A percentile compares a stretch with the other conserved stretches of the same genome.
Evolutionary conservation across 2,113 vertebrate species (phyloP).

Genomic region (Sigmodon hispidus): DNA sequence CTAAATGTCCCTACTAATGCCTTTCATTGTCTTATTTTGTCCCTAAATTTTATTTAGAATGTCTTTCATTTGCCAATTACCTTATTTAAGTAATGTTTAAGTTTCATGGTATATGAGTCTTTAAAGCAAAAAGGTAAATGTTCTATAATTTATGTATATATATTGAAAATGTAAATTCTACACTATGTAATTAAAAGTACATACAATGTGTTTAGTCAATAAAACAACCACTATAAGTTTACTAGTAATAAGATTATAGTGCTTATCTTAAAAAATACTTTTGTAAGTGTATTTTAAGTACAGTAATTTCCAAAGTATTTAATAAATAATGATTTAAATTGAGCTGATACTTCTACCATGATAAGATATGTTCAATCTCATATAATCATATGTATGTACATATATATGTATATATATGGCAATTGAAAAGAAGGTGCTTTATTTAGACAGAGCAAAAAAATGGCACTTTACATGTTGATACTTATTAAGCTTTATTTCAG

Average conservation of each 20-base stretch:
- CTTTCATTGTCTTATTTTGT: not conserved
- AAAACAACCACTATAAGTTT: not conserved
- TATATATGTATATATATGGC: no score
- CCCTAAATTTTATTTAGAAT: not conserved
- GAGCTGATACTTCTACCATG: not conserved
- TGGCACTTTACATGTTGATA: slow-evolving; percentile 44
- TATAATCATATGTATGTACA: not conserved
- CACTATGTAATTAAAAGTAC: not conserved
- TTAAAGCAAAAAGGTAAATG: not conserved
- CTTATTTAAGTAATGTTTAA: not conserved
- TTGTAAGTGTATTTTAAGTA: not conserved
- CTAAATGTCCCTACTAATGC: not conserved
- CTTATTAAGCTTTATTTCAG: slow-evolving; percentile 73
- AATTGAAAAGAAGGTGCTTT: slow-evolving; percentile 35
- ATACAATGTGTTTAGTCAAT: not conserved
- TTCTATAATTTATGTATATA: not conserved
- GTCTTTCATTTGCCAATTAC: not conserved
- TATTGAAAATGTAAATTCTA: not conserved
- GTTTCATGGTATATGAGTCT: not conserved
- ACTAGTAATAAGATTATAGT: not conserved
- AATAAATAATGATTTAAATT: not conserved
- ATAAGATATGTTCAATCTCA: not conserved
- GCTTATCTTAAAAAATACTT: not conserved
- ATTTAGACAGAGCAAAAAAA: slow-evolving; percentile 64
- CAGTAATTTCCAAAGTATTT: not conserved